Percentiles rank a stretch among this genome's conserved stretches.
phyloP scores from a whole-genome alignment of 2,888 invertebrate species.

The Listrodromus nycthemerus region DNA sequence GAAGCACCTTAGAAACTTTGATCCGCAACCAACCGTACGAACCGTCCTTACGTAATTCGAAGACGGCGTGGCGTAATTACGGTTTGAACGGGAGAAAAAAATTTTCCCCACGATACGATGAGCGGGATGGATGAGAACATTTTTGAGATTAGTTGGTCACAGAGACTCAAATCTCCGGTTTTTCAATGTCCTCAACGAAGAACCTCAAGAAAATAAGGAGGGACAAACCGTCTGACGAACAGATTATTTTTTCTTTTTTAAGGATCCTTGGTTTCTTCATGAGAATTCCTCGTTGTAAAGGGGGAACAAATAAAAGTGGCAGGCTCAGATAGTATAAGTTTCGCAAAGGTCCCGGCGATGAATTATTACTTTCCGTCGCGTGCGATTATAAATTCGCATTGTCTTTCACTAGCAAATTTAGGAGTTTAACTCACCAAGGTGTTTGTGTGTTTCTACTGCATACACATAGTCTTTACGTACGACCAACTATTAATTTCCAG shows the following conservation, averaged over 20 bases:
- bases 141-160: conserved; percentile 37
- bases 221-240: conserved; percentile 18
- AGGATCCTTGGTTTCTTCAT: conserved; percentile 16
- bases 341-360: conserved; percentile 66
- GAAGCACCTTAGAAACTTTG: conserved; percentile 5
- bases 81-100: not conserved
- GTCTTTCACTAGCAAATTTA: conserved; percentile 71
- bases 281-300: conserved; percentile 24
- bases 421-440: conserved; percentile 39
- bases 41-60: conserved; percentile 2
- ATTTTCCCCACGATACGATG: conserved; percentile 31
- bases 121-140: not conserved
- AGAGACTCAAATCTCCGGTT: conserved; percentile 49
- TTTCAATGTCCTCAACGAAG: conserved; percentile 53
- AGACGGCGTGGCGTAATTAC: conserved; percentile 8
- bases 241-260: conserved; percentile 21
- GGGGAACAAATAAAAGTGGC: conserved; percentile 15
- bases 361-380: conserved; percentile 80
- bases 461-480: conserved; percentile 3
- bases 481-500: no score
- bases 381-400: conserved; percentile 78
- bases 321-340: not conserved
- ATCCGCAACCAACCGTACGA: not conserved
- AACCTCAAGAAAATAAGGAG: conserved; percentile 60
- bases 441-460: conserved; percentile 12